These are phyloP conservation scores for Larimichthys polyactis DNA, from an alignment of 2,113 vertebrate species.

Conservation along the genomic window DNA sequence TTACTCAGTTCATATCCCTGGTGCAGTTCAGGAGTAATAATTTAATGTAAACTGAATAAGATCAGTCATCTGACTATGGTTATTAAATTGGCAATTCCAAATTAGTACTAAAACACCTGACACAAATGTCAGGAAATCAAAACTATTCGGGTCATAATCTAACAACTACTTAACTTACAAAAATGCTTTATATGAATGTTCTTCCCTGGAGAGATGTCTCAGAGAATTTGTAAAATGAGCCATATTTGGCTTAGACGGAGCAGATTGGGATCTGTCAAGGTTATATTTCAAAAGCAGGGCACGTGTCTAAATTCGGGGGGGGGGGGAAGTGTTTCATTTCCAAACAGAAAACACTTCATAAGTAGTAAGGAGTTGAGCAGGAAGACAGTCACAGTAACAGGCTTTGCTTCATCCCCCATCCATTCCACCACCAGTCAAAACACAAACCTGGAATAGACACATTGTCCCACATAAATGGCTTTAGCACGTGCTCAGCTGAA, in stretches of 20 bases:
- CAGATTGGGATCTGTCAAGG: constrained; percentile 6
- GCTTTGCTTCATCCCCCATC: constrained; percentile 27
- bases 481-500: constrained; percentile 56
- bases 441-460: constrained; percentile 48
- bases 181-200: not conserved
- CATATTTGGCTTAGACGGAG: not conserved
- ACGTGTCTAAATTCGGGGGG: not conserved
- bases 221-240: constrained; percentile 5
- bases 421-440: constrained; percentile 53
- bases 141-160: not conserved
- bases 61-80: not conserved
- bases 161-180: not conserved
- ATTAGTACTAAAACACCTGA: not conserved
- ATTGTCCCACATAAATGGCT: constrained; percentile 59
- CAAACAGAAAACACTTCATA: constrained; percentile 40
- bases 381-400: constrained; percentile 35
- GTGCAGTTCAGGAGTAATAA: constrained; percentile 1
- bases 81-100: not conserved
- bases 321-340: constrained; percentile 49
- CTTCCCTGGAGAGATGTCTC: not conserved
- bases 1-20: not conserved
- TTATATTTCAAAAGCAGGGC: constrained; percentile 34
- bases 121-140: not conserved
- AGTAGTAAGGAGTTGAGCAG: not conserved
- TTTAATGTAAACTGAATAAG: constrained; percentile 21